These are phyloP conservation scores for Pocota personata DNA, from an alignment of 2,888 invertebrate species.

Conservation along the genomic window DNA sequence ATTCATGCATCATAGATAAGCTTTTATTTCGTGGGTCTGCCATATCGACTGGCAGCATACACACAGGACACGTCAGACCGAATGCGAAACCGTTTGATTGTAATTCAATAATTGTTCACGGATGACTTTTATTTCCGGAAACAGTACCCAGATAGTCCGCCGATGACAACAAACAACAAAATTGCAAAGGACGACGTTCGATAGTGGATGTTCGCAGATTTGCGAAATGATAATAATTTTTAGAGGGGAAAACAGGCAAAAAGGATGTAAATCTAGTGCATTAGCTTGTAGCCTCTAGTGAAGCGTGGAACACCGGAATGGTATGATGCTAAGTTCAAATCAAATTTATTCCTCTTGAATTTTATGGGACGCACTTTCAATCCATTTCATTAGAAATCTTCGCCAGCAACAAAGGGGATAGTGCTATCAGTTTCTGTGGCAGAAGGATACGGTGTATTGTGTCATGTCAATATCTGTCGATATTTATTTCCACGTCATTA, in stretches of 20 bases:
- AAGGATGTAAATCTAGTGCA: slow-evolving; percentile 73
- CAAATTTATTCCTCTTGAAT: slow-evolving; percentile 70
- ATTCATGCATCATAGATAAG: slow-evolving; percentile 64
- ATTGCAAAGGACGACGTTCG: slow-evolving; percentile 51
- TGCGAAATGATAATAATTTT: slow-evolving; percentile 71
- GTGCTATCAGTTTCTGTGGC: neutral
- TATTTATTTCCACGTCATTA: slow-evolving; percentile 73
- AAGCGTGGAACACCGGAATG: slow-evolving; percentile 69
- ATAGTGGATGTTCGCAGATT: slow-evolving; percentile 65
- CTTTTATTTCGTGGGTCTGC: slow-evolving; percentile 15
- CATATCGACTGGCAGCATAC: neutral
- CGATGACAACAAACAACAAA: slow-evolving; percentile 72
- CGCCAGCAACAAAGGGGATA: slow-evolving; percentile 32
- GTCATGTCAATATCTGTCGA: slow-evolving; percentile 70
- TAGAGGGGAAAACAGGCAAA: slow-evolving; percentile 15
- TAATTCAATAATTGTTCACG: slow-evolving; percentile 82
- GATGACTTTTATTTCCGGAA: slow-evolving; percentile 80
- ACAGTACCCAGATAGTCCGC: slow-evolving; percentile 55
- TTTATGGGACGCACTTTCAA: slow-evolving; percentile 69
- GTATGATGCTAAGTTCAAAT: slow-evolving; percentile 30
- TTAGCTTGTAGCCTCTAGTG: slow-evolving; percentile 71
- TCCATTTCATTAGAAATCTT: slow-evolving; percentile 51
- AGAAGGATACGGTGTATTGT: slow-evolving; percentile 41
- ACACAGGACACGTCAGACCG: slow-evolving; percentile 47
- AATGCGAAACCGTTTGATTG: slow-evolving; percentile 74